Evolutionary conservation across 2,888 invertebrate species (phyloP).

Genomic region (Temnothorax unifasciatus): DNA sequence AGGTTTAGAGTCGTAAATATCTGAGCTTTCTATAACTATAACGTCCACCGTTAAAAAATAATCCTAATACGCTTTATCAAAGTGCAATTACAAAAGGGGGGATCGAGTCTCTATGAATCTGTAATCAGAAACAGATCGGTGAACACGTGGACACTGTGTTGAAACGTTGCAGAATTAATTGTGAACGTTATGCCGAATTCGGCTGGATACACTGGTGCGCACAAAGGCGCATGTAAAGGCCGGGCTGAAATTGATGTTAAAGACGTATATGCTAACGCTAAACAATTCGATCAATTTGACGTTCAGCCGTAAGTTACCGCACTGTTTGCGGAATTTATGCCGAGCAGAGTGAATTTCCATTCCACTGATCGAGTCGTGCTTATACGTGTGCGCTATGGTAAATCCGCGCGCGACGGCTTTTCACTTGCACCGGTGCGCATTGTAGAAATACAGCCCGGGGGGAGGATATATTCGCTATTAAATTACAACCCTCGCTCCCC

Average conservation of each 20-base stretch:
- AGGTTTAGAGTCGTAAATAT: background rate
- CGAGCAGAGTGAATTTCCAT: slow-evolving; percentile 16
- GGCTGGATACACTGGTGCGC: slow-evolving; percentile 8
- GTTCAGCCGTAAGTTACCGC: slow-evolving; percentile 25
- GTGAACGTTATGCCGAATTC: slow-evolving; percentile 25
- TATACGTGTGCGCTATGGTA: background rate
- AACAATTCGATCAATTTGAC: slow-evolving; percentile 20
- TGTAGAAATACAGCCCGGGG: background rate
- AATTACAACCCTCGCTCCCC: background rate
- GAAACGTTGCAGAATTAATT: slow-evolving; percentile 21
- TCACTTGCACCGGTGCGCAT: background rate
- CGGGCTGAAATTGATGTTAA: slow-evolving; percentile 28
- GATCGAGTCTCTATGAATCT: background rate
- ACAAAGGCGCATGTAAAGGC: background rate
- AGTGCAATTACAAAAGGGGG: background rate
- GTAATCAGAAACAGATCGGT: background rate
- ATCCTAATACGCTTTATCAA: background rate
- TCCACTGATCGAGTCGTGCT: background rate
- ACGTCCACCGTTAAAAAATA: background rate
- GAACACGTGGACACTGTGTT: background rate
- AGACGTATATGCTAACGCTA: slow-evolving; percentile 22
- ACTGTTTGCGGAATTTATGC: slow-evolving; percentile 25
- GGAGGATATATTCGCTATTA: background rate
- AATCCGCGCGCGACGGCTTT: background rate
- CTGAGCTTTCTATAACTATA: background rate